Base-by-base conservation (phyloP, 1,140 invertebrate species). In the Vanessa tameamea region DNA sequence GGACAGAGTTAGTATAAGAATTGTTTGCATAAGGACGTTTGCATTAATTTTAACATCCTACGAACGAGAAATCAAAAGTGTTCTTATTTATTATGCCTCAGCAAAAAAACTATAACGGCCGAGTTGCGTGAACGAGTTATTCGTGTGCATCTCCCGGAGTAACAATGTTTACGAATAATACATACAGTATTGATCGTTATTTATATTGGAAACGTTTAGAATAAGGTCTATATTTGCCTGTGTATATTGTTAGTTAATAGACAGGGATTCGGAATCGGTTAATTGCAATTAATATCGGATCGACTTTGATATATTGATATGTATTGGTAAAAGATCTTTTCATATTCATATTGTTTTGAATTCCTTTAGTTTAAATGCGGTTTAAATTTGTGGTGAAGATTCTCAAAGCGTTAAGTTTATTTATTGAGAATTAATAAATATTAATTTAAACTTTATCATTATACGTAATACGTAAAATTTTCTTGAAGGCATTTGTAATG, bases 61-160 rank as follows among this genome's bases (percentile, higher is more conserved):
- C 59, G 15, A 71, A 64, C 72, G 78, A 82, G 79, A 83, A 83
- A 83, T 82, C 82, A 72, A 69, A 77, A 75, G 59, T 71, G 66
- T 73, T 77, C 72, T 64, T 57, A 78, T 79, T 75, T 73, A 74
- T 80, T 59, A 78, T 50, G 75, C 64, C 65, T 72, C 75, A 75
- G 57, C 67, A 87, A 84, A 90, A 90, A 87, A 87, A 81, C 51
- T 81, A 76, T 85, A 86, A 84, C 87, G 83, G 82, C 86, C 78
- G 59, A 71, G 78, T 84, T 87, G 84, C 87, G 82, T 87, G 87
- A 86, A 85, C 86, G 85, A 89, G 77, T 89, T 90, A 89, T 88
- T 81, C 82, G 83, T 75, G 87, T 85, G 85, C 15, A 89, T 86
- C 84, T 86, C 90, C 90, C 82, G 88, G 87, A 59, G 55, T 31